Percentiles rank a stretch among this genome's conserved stretches.
These are phyloP conservation scores for Lindbergichthys nudifrons DNA, from an alignment of 2,797 vertebrate genomes.

Conservation along the genomic window DNA sequence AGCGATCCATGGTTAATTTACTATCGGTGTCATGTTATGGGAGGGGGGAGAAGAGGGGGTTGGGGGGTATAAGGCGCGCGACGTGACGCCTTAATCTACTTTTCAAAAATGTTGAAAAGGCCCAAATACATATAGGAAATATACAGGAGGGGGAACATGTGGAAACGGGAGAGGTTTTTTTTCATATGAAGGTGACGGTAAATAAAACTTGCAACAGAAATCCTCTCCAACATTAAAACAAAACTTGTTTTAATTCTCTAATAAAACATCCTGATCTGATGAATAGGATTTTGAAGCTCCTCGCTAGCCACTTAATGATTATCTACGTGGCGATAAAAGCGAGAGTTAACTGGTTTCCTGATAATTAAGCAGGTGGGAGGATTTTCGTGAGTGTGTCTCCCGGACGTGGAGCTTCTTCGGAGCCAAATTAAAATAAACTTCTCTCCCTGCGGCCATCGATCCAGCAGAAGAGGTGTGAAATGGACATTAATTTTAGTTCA, in stretches of 20 bases:
- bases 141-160: not conserved
- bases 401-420: conserved; percentile 76
- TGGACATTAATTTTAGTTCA: conserved; percentile 99
- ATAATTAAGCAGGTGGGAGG: conserved; percentile 30
- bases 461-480: conserved; percentile 87
- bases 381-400: not conserved
- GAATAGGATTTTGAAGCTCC: conserved; percentile 5
- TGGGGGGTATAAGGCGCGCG: conserved; percentile 15
- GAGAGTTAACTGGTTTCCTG: conserved; percentile 11
- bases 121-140: not conserved
- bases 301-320: not conserved
- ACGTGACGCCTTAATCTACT: conserved; percentile 48
- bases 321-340: conserved; percentile 1
- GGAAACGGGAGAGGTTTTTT: not conserved
- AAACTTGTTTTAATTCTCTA: not conserved
- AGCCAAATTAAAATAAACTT: conserved; percentile 96
- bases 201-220: conserved; percentile 9
- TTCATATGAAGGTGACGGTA: not conserved
- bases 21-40: conserved; percentile 89
- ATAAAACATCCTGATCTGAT: conserved; percentile 6
- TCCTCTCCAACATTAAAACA: not conserved
- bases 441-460: conserved; percentile 89
- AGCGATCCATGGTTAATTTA: conserved; percentile 95
- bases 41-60: not conserved
- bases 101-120: no score